These are phyloP conservation scores for Archocentrus centrarchus DNA, from an alignment of 2,113 vertebrate species.

Conservation along the genomic window DNA sequence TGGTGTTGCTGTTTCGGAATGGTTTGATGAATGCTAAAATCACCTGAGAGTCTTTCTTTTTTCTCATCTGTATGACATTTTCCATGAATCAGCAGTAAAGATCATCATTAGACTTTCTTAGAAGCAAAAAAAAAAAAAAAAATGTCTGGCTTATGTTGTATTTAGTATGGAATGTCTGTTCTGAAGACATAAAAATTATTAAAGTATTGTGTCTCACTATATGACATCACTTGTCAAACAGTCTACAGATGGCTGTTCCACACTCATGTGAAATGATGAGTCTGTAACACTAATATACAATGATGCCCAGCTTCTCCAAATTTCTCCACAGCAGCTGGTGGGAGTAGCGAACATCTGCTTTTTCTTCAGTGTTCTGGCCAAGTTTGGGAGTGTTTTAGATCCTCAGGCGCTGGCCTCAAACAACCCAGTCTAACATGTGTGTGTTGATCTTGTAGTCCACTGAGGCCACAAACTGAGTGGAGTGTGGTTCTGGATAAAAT, in stretches of 20 bases:
- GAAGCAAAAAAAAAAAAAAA: background rate
- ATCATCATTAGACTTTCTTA: background rate
- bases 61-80: constrained; percentile 21
- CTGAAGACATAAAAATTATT: background rate
- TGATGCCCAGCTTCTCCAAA: constrained; percentile 62
- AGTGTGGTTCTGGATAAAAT: constrained; percentile 23
- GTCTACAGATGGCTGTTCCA: constrained; percentile 9
- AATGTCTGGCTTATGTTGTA: background rate
- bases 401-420: constrained; percentile 22
- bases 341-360: constrained; percentile 63
- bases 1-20: background rate
- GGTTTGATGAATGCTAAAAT: background rate
- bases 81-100: constrained; percentile 35
- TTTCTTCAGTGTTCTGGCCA: constrained; percentile 42
- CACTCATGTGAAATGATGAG: constrained; percentile 5
- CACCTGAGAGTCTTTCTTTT: background rate
- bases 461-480: background rate
- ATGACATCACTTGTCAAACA: background rate
- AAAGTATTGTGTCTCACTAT: background rate
- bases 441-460: constrained; percentile 25
- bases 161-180: background rate
- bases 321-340: constrained; percentile 70
- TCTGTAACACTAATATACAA: constrained; percentile 50
- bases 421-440: constrained; percentile 31
- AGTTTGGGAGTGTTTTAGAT: constrained; percentile 39